phyloP scores from a whole-genome alignment of 2,888 invertebrate species.

The Ryuthela nishihirai region DNA sequence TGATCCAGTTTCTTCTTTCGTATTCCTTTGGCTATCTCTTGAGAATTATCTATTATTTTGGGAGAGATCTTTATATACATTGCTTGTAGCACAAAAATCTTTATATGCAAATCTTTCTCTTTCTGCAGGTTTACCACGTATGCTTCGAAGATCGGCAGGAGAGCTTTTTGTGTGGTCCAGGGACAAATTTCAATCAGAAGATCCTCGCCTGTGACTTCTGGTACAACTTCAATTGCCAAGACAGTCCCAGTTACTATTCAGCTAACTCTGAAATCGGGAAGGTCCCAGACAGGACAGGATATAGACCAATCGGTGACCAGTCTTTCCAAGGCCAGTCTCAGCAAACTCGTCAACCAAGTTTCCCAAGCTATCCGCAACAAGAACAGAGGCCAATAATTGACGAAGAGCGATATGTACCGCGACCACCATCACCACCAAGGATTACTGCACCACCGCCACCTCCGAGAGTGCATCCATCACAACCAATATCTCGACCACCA shows the following conservation, averaged over 20 bases:
- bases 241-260: slow-evolving; percentile 64
- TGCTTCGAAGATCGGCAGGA: slow-evolving; percentile 50
- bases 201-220: slow-evolving; percentile 46
- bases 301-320: too few relatives aligned
- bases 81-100: too few relatives aligned
- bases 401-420: slow-evolving; percentile 8
- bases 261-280: slow-evolving; percentile 39
- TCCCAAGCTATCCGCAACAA: slow-evolving; percentile 11
- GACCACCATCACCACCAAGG: slow-evolving; percentile 11
- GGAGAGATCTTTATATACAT: too few relatives aligned
- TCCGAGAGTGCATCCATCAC: slow-evolving; percentile 9
- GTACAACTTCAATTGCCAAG: slow-evolving; percentile 56
- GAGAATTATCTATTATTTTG: too few relatives aligned
- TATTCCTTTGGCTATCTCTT: too few relatives aligned
- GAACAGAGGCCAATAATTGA: slow-evolving; percentile 14
- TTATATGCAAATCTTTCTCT: too few relatives aligned
- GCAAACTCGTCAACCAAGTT: slow-evolving; percentile 10
- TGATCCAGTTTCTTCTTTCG: too few relatives aligned
- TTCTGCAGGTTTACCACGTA: slow-evolving; percentile 45
- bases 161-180: slow-evolving; percentile 45
- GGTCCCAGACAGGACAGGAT: slow-evolving; percentile 11
- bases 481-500: slow-evolving; percentile 3
- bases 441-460: slow-evolving; percentile 17
- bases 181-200: slow-evolving; percentile 46
- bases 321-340: slow-evolving; percentile 16